A percentile compares a stretch with the other conserved stretches of the same genome.
phyloP scores from a whole-genome alignment of 1,140 invertebrate genomes.

The Eciton burchellii region DNA sequence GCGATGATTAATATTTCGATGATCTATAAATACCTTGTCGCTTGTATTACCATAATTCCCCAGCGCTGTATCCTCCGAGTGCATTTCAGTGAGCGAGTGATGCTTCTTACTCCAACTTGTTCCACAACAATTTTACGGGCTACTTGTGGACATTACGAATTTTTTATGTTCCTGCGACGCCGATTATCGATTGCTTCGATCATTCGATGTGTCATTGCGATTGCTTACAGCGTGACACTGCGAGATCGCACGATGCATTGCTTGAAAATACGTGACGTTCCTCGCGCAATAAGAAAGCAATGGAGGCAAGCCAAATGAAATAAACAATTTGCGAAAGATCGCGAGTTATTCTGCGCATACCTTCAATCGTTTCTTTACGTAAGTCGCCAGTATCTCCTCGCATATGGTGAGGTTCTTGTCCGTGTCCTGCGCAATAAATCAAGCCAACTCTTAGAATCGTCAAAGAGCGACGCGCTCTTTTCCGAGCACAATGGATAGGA shows the following conservation, averaged over 20 bases:
- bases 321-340: constrained; percentile 14
- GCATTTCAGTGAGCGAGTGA: background rate
- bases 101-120: background rate
- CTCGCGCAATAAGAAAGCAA: background rate
- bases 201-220: background rate
- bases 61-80: constrained; percentile 11
- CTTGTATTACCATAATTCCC: background rate
- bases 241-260: background rate
- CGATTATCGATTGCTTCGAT: background rate
- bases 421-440: constrained; percentile 73
- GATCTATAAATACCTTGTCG: background rate
- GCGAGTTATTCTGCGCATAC: constrained; percentile 68
- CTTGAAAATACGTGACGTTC: background rate
- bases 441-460: constrained; percentile 14
- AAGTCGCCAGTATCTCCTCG: constrained; percentile 77
- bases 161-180: background rate
- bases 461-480: background rate
- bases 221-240: background rate
- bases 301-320: constrained; percentile 16
- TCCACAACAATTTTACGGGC: background rate
- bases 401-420: constrained; percentile 79
- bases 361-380: constrained; percentile 74
- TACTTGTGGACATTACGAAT: background rate
- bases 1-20: background rate
- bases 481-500: background rate